Conservation (phyloP, 2,797 vertebrate genomes). For the Muscicapa striata region DNA sequence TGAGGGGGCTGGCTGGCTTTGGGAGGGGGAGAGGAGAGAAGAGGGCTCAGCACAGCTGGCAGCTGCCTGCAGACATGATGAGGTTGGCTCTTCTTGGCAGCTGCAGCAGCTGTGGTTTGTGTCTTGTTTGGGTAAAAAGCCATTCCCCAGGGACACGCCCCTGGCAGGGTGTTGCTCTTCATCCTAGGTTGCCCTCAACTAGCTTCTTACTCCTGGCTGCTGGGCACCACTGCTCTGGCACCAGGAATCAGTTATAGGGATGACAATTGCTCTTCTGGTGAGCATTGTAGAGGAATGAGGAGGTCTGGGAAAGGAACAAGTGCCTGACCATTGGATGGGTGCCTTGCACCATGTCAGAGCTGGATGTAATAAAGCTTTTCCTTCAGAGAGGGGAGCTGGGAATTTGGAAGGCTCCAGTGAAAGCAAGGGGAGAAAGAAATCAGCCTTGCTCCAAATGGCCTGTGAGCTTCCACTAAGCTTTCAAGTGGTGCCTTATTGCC, state of each 20-base stretch:
- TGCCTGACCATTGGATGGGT: not conserved
- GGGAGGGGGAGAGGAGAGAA: not conserved
- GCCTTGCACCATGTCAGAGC: not conserved
- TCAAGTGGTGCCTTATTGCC: not conserved
- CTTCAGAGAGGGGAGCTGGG: not conserved
- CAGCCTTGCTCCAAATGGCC: not conserved
- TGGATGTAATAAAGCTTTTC: not conserved
- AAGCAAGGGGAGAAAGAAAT: not conserved
- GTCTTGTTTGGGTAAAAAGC: not conserved
- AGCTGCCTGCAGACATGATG: not conserved
- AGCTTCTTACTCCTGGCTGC: not conserved
- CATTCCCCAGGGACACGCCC: fast-evolving
- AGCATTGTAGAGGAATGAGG: not conserved
- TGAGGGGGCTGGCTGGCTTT: not conserved
- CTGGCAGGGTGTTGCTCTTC: not conserved
- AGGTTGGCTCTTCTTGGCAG: not conserved
- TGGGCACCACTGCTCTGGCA: not conserved
- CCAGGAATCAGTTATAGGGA: not conserved
- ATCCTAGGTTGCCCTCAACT: not conserved
- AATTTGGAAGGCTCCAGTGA: not conserved
- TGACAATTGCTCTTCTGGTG: not conserved
- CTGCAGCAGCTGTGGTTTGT: not conserved
- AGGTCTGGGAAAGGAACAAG: not conserved
- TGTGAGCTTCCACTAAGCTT: not conserved
- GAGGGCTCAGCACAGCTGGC: not conserved